Percentiles rank a stretch among this genome's conserved stretches.
These are phyloP conservation scores for Villa cingulata DNA, from an alignment of 2,888 invertebrate genomes.

Conservation along the genomic window DNA sequence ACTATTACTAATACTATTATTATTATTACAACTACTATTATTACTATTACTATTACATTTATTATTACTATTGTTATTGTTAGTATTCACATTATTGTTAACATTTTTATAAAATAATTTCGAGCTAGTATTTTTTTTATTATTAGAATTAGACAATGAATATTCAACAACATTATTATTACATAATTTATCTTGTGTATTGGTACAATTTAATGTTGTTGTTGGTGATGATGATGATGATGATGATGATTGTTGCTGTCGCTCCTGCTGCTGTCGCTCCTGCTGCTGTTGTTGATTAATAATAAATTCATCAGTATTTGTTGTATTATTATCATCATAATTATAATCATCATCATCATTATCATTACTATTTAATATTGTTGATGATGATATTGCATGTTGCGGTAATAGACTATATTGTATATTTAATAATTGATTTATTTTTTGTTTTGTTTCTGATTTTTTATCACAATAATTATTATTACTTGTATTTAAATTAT, in stretches of 20 bases:
- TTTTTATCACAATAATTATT: slow-evolving; percentile 15
- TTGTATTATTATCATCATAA: not conserved
- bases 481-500: not conserved
- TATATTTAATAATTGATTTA: slow-evolving; percentile 14
- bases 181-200: not conserved
- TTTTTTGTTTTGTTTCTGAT: slow-evolving; percentile 17
- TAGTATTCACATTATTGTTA: no score
- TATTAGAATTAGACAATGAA: slow-evolving; percentile 4
- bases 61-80: not conserved
- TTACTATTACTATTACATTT: not conserved
- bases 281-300: no score
- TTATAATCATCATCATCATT: not conserved
- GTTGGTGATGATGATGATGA: not conserved
- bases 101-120: slow-evolving; percentile 1
- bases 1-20: slow-evolving; percentile 9
- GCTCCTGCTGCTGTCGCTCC: no score
- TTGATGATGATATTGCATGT: not conserved
- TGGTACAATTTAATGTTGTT: not conserved
- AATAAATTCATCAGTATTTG: no score
- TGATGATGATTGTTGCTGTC: no score
- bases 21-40: not conserved
- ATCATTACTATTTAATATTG: no score
- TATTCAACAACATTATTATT: not conserved
- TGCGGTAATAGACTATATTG: slow-evolving; percentile 15
- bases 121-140: slow-evolving; percentile 7